Evolutionary conservation across 2,888 invertebrate species (phyloP), one percentile per base, ranked within the genome.

Genomic region (Drosophila nr. perissopoda): DNA sequence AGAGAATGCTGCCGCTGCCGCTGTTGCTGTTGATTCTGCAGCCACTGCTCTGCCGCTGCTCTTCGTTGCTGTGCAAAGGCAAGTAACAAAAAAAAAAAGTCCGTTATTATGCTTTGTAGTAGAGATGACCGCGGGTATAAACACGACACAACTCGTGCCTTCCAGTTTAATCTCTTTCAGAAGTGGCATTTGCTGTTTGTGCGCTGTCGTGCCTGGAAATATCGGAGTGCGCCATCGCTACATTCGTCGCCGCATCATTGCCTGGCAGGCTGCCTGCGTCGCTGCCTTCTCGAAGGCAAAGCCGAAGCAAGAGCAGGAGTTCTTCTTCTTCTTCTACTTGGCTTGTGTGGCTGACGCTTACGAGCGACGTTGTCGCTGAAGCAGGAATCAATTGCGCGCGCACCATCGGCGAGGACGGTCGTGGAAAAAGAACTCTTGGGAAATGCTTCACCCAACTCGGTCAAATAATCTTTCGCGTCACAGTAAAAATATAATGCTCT

Each of bases 301-400:
- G 54, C 27, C 65, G 38, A 65, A 60, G 61, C 76, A 68, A 54
- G 67, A 60, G 56, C 65, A 64, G 66, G 54, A 42, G 53, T 61
- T 72, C 70, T 66, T 68, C 76, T 70, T 79, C 66, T 73, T 79
- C 46, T 46, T 16, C 60, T 68, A 76, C 33, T 52, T 60, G 33
- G 59, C 63, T 49, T 67, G 27, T 73, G 75, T 79, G 46, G 70
- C 79, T 71, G 85, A 79, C 73, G 82, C 81, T 79, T 81, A 79
- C 83, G 81, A 83, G 82, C 82, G 69, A 83, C 63, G 82, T 68
- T 69, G 83, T 71, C 72, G 80, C 77, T 80, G 80, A 79, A 72
- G 82, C 79, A 91, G 86, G 91, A 92, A 91, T 92, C 92, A 92
- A 88, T 92, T 91, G 91, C 91, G 86, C 90, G 90, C 91, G 89